These are phyloP conservation scores for Zaprionus camerounensis DNA, from an alignment of 1,140 invertebrate species.

Conservation along the genomic window DNA sequence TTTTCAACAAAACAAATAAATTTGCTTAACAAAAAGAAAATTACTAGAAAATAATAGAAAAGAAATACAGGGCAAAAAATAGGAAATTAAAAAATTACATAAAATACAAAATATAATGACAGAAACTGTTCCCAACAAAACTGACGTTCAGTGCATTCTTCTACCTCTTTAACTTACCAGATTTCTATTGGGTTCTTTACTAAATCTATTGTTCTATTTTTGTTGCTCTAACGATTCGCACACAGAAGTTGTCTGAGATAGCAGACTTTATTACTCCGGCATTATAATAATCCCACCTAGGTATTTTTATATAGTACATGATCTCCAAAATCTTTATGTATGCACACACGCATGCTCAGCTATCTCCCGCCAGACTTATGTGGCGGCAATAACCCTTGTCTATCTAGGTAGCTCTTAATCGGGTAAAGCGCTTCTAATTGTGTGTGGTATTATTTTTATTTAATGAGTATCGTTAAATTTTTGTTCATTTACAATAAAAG, in stretches of 20 bases:
- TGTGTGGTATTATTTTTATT: slow-evolving; percentile 6
- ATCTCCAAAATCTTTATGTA: neutral
- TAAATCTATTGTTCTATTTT: neutral
- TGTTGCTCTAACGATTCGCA: neutral
- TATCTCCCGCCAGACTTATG: slow-evolving; percentile 1
- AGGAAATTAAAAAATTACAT: too few species aligned
- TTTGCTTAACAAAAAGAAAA: neutral
- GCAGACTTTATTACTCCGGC: neutral
- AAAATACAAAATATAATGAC: too few species aligned
- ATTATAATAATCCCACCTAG: neutral
- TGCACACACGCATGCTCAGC: neutral
- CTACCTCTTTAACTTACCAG: too few species aligned
- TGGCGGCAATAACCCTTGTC: neutral
- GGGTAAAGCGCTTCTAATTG: neutral
- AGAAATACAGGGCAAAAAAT: too few species aligned
- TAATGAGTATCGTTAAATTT: neutral
- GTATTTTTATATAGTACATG: neutral
- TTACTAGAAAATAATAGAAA: neutral
- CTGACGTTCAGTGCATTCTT: too few species aligned
- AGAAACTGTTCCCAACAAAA: too few species aligned
- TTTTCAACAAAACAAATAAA: neutral
- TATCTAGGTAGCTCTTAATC: neutral
- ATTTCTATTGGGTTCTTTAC: neutral
- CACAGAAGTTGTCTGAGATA: neutral
- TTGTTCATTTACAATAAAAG: neutral